Conservation (phyloP, 2,113 vertebrate genomes). For the Chroicocephalus ridibundus region DNA sequence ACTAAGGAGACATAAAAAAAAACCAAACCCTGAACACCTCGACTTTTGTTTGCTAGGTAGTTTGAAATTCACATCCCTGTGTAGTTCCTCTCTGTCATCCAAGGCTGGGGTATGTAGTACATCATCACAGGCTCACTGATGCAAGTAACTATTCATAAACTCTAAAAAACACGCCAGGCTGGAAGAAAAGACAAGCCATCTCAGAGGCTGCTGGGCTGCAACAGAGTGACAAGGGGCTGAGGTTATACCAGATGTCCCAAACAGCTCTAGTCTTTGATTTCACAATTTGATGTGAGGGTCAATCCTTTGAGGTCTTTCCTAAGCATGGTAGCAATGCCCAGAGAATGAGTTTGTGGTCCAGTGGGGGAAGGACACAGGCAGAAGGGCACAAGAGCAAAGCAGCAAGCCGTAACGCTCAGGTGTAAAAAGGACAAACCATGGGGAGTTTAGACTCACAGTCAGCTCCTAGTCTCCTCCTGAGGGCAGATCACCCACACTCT, state of each 20-base stretch:
- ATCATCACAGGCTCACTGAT: neutral
- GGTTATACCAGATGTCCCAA: neutral
- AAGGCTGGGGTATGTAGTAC: neutral
- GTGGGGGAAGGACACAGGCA: neutral
- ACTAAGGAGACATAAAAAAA: neutral
- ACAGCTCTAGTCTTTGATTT: neutral
- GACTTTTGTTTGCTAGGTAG: neutral
- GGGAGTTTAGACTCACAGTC: neutral
- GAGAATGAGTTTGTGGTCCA: neutral
- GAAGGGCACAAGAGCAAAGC: neutral
- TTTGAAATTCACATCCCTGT: neutral
- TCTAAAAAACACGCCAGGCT: neutral
- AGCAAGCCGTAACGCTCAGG: neutral
- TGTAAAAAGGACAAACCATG: neutral
- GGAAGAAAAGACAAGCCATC: neutral
- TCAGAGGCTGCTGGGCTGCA: neutral
- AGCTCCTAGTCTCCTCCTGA: neutral
- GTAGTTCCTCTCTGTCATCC: neutral
- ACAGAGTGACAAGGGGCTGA: neutral
- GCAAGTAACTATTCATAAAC: neutral
- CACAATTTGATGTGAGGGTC: neutral
- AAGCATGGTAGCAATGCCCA: fast-evolving
- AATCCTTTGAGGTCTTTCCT: neutral
- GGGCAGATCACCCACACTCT: neutral
- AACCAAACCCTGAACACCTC: neutral